Base-by-base conservation (phyloP, 2,113 vertebrate genomes). In the Poecile atricapillus region DNA sequence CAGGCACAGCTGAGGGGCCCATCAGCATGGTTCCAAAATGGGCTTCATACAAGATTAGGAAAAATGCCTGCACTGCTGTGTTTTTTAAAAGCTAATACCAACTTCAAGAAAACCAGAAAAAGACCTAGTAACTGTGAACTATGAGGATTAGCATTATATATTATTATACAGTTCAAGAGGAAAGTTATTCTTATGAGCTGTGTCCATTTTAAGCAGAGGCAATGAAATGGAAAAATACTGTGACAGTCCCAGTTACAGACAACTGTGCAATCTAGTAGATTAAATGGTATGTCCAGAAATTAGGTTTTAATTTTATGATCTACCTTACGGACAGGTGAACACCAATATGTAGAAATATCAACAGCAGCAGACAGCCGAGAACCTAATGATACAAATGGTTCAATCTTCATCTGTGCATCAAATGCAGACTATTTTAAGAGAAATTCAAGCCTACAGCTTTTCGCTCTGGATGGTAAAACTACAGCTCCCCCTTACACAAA, bases 251-350 rank as follows among this genome's bases (percentile, higher is more conserved):
- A 80, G 19, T 30, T 43, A 73, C 6, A 90, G 28, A 75, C 8
- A 89, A 65, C 65, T 28, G 53, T 53, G 73, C 46, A 74, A 89
- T 69, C 59, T 1, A 62, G n/a, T 49, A 86, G 25, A 43, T 62
- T 44, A 87, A 88, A 69, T 22, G 7, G 22, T 9, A 71, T 6
- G 11, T 63, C 52, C 30, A 85, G 43, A 76, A 76, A 17, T 56
- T 31, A 28, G 15, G 7, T n/a, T 69, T 94, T 93, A 76, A 89
- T 87, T 94, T 95, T 93, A 85, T 71, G 39, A 89, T 37, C 37
- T 85, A 44, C 5, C 49, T 33, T 37, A 35, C 18, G 55, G 67
- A 67, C 56, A 92, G 15, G 16, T 77, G 53, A 95, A 93, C 60
- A 69, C 7, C 49, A 96, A 16, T 20, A 87, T 50, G 43, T 35